These are phyloP conservation scores for Aphaenogaster ashmeadi DNA, from an alignment of 1,140 invertebrate species.

Conservation along the genomic window DNA sequence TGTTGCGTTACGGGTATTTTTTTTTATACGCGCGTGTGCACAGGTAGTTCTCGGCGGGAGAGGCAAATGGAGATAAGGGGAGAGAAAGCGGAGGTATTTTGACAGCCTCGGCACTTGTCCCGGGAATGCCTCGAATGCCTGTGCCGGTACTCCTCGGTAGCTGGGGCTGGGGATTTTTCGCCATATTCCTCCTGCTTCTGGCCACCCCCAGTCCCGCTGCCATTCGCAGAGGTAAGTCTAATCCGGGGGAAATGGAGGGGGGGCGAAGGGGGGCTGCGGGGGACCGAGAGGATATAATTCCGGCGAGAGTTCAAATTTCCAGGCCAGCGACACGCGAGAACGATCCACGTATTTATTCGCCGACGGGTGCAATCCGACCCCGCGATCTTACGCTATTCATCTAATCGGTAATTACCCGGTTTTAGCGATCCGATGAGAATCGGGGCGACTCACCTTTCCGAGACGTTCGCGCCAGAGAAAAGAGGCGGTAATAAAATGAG, in stretches of 20 bases:
- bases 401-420: background rate
- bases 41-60: conserved; percentile 73
- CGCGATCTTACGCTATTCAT: conserved; percentile 2
- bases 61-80: conserved; percentile 81
- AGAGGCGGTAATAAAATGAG: background rate
- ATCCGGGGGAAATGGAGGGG: background rate
- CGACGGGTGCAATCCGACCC: conserved; percentile 8
- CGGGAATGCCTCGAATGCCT: conserved; percentile 77
- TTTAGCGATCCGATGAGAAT: background rate
- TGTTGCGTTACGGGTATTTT: background rate
- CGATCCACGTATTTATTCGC: conserved; percentile 25
- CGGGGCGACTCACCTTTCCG: background rate
- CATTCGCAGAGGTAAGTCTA: conserved; percentile 83
- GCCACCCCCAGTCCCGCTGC: conserved; percentile 85
- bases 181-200: conserved; percentile 82
- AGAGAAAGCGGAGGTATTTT: conserved; percentile 76
- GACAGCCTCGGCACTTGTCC: conserved; percentile 77
- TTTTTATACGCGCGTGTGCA: conserved; percentile 29
- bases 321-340: conserved; percentile 48
- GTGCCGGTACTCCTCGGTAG: conserved; percentile 74
- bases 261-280: background rate
- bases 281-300: conserved; percentile 6
- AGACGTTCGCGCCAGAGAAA: background rate
- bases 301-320: conserved; percentile 59
- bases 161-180: conserved; percentile 84